Evolutionary conservation across 2,888 invertebrate species (phyloP), one percentile per base, ranked within the genome.

Genomic region (Gisinianus flammeolus): DNA sequence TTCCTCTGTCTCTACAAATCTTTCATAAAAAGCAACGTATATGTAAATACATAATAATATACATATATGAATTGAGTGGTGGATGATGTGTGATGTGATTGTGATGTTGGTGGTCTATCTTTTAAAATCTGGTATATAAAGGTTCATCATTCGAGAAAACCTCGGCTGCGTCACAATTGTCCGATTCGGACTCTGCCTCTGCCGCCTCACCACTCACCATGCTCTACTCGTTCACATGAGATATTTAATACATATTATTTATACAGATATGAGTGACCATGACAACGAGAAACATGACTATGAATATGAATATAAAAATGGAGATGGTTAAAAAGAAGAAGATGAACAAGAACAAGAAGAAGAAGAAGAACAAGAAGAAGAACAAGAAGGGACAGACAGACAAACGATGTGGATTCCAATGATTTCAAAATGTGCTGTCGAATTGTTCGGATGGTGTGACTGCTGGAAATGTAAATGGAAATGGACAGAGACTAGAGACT

Each of bases 191-290:
- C 75, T 80, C 80, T 30, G 58, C 78, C 1, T 76, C 76, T 24
- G 78, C 71, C 30, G 78, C 80, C 56, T 80, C 79, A 10, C 79
- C 79, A 12, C 78, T 80, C 70, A 70, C 66, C 26, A 80, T 80
- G 80, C 80, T 80, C 68, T 80, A 80, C 78, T 76, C 80, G 35
- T 80, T 80, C 71, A 78, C 66, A 22, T 80, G 70, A 80, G 26
- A 33, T 22, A 35, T 56, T 5, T 71, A 24, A 6, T 56, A 24
- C 56, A 24, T 10, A 30, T n/a, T 31, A 56, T 44, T 44, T 22
- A 35, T 56, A n/a, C 8, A 44, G 44, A 44, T 10, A 44, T 10
- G 44, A 44, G 44, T 10, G 44, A 44, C 8, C 6, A 44, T 44
- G 44, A 16, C 6, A 44, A 16, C 8, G 16, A 10, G 44, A 44